Evolutionary conservation across 2,888 invertebrate genomes (phyloP).

Genomic region (Cheilosia impressa): DNA sequence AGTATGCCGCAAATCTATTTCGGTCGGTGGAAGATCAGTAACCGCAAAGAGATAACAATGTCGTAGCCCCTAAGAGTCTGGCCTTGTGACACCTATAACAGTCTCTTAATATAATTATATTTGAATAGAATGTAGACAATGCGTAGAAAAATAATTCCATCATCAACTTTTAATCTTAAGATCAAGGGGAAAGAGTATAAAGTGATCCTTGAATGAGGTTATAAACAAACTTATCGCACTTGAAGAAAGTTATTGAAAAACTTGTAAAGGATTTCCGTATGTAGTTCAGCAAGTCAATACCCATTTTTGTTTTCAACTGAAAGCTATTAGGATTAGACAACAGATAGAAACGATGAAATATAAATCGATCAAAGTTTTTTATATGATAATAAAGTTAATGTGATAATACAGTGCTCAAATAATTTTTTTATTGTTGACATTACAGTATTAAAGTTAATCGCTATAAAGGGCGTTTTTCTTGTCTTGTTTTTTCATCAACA

Average conservation of each 20-base stretch:
- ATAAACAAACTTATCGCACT: not conserved
- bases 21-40: too few relatives aligned
- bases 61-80: too few relatives aligned
- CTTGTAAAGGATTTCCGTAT: not conserved
- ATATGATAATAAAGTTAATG: not conserved
- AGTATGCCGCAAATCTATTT: too few relatives aligned
- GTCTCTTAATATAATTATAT: too few relatives aligned
- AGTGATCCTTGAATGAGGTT: not conserved
- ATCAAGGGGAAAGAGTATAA: not conserved
- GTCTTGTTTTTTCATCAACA: not conserved
- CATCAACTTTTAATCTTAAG: not conserved
- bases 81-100: too few relatives aligned
- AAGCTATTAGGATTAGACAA: not conserved
- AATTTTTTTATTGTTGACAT: not conserved
- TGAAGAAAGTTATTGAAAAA: not conserved
- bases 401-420: not conserved
- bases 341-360: not conserved
- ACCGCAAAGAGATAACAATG: too few relatives aligned
- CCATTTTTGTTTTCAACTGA: not conserved
- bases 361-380: not conserved
- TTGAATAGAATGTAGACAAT: not conserved
- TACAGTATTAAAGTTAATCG: conserved; percentile 2
- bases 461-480: not conserved
- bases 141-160: not conserved
- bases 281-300: not conserved